A percentile compares a stretch with the other conserved stretches of the same genome.
Evolutionary conservation across 1,140 invertebrate species (phyloP).

Genomic region (Varroa destructor): DNA sequence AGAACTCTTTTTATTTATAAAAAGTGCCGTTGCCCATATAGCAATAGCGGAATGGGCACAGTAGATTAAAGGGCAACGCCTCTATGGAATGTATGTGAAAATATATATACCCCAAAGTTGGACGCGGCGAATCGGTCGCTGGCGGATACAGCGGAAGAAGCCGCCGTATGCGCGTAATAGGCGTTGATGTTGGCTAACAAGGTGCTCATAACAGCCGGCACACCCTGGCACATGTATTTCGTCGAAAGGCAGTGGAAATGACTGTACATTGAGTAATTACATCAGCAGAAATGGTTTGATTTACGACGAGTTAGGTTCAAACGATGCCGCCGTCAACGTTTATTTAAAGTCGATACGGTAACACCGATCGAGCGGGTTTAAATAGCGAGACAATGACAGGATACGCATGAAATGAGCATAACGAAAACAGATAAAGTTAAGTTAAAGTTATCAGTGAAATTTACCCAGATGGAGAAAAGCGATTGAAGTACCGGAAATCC

Average conservation of each 20-base stretch:
- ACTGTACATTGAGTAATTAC: constrained; percentile 47
- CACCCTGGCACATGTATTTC: constrained; percentile 94
- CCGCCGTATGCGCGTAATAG: constrained; percentile 98
- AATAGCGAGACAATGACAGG: too few relatives aligned
- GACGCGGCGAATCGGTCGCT: constrained; percentile 97
- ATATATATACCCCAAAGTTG: constrained; percentile 81
- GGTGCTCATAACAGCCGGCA: constrained; percentile 97
- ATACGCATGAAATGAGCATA: too few relatives aligned
- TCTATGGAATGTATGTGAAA: too few relatives aligned
- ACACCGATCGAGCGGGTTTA: not conserved
- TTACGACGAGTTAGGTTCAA: not conserved
- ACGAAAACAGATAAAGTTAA: too few relatives aligned
- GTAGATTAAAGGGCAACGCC: too few relatives aligned
- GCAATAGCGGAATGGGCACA: too few relatives aligned
- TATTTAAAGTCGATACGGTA: not conserved
- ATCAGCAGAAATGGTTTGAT: not conserved
- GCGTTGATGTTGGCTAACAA: constrained; percentile 97
- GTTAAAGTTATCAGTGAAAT: too few relatives aligned
- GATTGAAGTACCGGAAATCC: too few relatives aligned
- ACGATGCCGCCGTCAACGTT: too few relatives aligned
- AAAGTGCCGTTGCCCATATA: too few relatives aligned
- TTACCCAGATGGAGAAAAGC: too few relatives aligned
- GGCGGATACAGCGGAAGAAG: constrained; percentile 90
- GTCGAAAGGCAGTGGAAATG: constrained; percentile 98
- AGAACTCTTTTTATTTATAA: too few relatives aligned